A percentile compares a stretch with the other conserved stretches of the same genome.
phyloP scores from a whole-genome alignment of 2,888 invertebrate genomes.

The Xestobium rufovillosum region DNA sequence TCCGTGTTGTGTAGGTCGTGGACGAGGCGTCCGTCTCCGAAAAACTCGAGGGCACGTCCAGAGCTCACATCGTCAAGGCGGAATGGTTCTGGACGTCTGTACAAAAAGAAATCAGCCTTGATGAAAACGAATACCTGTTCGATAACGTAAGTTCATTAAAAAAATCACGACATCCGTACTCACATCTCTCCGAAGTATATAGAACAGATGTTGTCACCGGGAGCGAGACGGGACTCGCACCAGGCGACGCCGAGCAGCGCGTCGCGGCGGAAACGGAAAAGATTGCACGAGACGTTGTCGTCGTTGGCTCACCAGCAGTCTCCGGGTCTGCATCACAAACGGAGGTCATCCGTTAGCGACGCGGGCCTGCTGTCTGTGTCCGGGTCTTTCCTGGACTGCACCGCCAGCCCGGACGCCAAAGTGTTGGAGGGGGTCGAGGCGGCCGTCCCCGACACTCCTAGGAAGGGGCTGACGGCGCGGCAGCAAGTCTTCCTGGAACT shows the following conservation, averaged over 20 bases:
- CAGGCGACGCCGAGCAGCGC: slow-evolving; percentile 44
- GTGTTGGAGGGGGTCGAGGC: slow-evolving; percentile 44
- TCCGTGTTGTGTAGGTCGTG: slow-evolving; percentile 58
- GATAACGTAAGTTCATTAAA: slow-evolving; percentile 62
- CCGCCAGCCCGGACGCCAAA: slow-evolving; percentile 69
- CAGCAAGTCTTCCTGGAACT: slow-evolving; percentile 86
- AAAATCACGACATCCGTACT: no score
- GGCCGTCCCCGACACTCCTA: slow-evolving; percentile 50
- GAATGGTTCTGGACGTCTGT: slow-evolving; percentile 99
- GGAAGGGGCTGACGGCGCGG: slow-evolving; percentile 65
- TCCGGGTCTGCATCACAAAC: slow-evolving; percentile 59
- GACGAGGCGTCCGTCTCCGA: slow-evolving; percentile 73
- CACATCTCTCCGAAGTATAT: slow-evolving; percentile 45
- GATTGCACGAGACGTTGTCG: slow-evolving; percentile 54
- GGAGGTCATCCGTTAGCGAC: slow-evolving; percentile 81
- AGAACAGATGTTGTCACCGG: slow-evolving; percentile 46
- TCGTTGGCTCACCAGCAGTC: slow-evolving; percentile 50
- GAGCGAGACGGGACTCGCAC: slow-evolving; percentile 51
- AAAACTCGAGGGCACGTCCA: slow-evolving; percentile 50
- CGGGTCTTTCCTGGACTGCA: slow-evolving; percentile 83
- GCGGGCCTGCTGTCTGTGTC: slow-evolving; percentile 77
- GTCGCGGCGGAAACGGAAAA: slow-evolving; percentile 72
- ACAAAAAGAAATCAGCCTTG: slow-evolving; percentile 89
- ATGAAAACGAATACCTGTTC: slow-evolving; percentile 83
- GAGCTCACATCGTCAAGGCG: slow-evolving; percentile 74